Percentiles rank a stretch among this genome's conserved stretches.
phyloP scores from a whole-genome alignment of 1,140 invertebrate genomes.

The Heliconius nattereri region DNA sequence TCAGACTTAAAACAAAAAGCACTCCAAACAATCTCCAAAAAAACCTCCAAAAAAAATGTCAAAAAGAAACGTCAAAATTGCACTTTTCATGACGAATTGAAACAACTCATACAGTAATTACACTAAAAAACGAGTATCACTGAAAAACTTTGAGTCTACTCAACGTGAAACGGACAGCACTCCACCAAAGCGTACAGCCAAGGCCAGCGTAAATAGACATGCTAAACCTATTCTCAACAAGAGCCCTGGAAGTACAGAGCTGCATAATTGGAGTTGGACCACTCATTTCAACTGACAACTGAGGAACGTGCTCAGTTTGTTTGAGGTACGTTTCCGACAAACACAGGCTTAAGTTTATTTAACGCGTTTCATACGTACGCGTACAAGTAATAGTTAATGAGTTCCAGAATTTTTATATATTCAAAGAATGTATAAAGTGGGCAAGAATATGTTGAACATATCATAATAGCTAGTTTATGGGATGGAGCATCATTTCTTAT shows the following conservation, averaged over 20 bases:
- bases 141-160: slow-evolving; percentile 18
- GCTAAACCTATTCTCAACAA: slow-evolving; percentile 33
- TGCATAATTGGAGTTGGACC: slow-evolving; percentile 44
- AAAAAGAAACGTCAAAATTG: no score
- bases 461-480: background rate
- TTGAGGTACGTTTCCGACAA: slow-evolving; percentile 31
- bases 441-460: background rate
- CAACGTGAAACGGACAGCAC: slow-evolving; percentile 11
- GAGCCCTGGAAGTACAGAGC: slow-evolving; percentile 34
- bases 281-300: slow-evolving; percentile 41
- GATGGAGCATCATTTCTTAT: background rate
- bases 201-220: slow-evolving; percentile 33
- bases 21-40: no score
- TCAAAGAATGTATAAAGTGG: background rate
- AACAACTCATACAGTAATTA: background rate
- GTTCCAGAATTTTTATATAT: background rate
- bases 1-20: no score
- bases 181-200: slow-evolving; percentile 29
- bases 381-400: background rate
- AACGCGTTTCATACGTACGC: background rate
- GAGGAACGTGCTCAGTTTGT: slow-evolving; percentile 40
- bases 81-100: background rate
- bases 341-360: background rate
- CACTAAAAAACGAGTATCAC: slow-evolving; percentile 15
- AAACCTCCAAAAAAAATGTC: no score